Conservation (phyloP, 2,888 invertebrate species). For the Dryomyza anilis region DNA sequence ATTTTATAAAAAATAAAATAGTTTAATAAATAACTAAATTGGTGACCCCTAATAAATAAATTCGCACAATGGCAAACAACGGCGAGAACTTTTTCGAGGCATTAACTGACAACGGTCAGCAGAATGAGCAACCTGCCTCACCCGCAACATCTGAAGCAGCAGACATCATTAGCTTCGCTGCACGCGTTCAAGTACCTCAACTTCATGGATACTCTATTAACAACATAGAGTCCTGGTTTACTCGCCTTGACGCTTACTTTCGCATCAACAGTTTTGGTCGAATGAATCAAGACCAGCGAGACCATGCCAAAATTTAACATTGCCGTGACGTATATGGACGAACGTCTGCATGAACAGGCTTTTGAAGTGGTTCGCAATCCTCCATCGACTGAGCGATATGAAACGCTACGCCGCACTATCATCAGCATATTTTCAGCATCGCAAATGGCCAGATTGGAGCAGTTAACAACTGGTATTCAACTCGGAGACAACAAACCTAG, state of each 20-base stretch:
- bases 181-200: slow-evolving; percentile 24
- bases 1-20: too few relatives aligned
- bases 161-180: slow-evolving; percentile 20
- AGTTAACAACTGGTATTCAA: slow-evolving; percentile 21
- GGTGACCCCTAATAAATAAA: too few relatives aligned
- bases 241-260: slow-evolving; percentile 23
- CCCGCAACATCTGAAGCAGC: too few relatives aligned
- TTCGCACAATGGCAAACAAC: too few relatives aligned
- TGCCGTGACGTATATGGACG: slow-evolving; percentile 16
- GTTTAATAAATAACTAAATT: too few relatives aligned
- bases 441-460: slow-evolving; percentile 19
- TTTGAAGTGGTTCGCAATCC: slow-evolving; percentile 17
- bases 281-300: slow-evolving; percentile 24
- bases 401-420: too few relatives aligned
- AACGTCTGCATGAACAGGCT: slow-evolving; percentile 22
- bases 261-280: slow-evolving; percentile 18
- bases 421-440: too few relatives aligned
- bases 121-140: too few relatives aligned
- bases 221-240: slow-evolving; percentile 27
- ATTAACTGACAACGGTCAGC: too few relatives aligned
- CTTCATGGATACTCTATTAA: slow-evolving; percentile 23
- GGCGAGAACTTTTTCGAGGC: too few relatives aligned
- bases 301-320: slow-evolving; percentile 17
- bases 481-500: too few relatives aligned
- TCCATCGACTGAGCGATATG: too few relatives aligned